Evolutionary conservation across 2,888 invertebrate species (phyloP).

Genomic region (Pseudeuparius sepicola): DNA sequence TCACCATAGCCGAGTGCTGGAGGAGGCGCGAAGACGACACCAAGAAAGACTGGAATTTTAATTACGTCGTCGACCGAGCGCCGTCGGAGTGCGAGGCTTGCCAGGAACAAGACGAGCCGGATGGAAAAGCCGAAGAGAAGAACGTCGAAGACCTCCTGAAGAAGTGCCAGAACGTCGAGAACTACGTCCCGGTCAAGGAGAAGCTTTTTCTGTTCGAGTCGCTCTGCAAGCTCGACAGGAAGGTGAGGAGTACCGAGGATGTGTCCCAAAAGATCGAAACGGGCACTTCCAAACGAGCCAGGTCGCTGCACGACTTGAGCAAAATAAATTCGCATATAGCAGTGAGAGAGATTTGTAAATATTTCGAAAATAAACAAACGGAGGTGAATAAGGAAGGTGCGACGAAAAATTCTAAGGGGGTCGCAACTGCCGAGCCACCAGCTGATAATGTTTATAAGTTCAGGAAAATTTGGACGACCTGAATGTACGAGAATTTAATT

Average conservation of each 20-base stretch:
- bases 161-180: conserved; percentile 48
- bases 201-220: conserved; percentile 62
- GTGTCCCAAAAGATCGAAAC: conserved; percentile 39
- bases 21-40: conserved; percentile 21
- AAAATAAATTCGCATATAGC: conserved; percentile 39
- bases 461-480: too few species aligned
- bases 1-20: conserved; percentile 45
- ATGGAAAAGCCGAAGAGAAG: conserved; percentile 31
- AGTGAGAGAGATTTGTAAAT: conserved; percentile 59
- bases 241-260: conserved; percentile 56
- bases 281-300: conserved; percentile 46
- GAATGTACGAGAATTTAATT: too few species aligned
- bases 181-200: conserved; percentile 61
- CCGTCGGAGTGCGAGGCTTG: conserved; percentile 16
- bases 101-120: conserved; percentile 4
- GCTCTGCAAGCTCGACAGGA: conserved; percentile 50
- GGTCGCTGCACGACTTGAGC: conserved; percentile 56
- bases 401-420: too few species aligned
- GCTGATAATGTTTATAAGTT: too few species aligned
- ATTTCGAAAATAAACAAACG: conserved; percentile 49
- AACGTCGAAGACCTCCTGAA: conserved; percentile 43
- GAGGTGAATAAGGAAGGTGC: conserved; percentile 5
- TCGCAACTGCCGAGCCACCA: too few species aligned
- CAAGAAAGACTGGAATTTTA: conserved; percentile 33
- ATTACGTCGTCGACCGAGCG: conserved; percentile 11